Evolutionary conservation across 2,888 invertebrate genomes (phyloP).

Genomic region (Melanostoma mellinum): DNA sequence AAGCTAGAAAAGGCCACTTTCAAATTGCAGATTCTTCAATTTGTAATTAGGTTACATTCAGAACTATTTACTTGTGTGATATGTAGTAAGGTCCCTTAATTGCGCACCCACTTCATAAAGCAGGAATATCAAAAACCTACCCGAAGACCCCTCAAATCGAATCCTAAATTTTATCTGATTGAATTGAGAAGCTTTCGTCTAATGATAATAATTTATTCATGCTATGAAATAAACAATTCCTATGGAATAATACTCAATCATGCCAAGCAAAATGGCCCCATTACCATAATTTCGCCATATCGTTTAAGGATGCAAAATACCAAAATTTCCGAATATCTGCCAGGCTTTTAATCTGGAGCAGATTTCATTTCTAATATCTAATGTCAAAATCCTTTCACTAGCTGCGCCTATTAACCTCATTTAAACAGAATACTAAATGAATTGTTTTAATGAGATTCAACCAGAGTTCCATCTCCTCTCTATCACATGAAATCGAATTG

Average conservation of each 20-base stretch:
- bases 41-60: no score
- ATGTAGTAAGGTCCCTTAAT: not conserved
- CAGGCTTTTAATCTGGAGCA: not conserved
- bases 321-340: constrained; percentile 7
- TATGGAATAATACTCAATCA: constrained; percentile 53
- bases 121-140: not conserved
- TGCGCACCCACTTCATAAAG: not conserved
- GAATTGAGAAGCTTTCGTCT: constrained; percentile 1
- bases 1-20: no score
- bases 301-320: constrained; percentile 18
- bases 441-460: constrained; percentile 28
- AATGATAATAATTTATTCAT: constrained; percentile 35
- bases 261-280: constrained; percentile 35
- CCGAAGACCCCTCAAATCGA: not conserved
- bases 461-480: not conserved
- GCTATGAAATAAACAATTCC: constrained; percentile 52
- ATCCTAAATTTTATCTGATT: not conserved
- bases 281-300: constrained; percentile 59
- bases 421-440: constrained; percentile 52
- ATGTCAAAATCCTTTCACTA: constrained; percentile 15
- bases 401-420: constrained; percentile 28
- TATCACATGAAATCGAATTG: constrained; percentile 48
- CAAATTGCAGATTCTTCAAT: no score
- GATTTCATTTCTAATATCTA: constrained; percentile 22
- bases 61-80: no score